Evolutionary conservation across 2,113 vertebrate genomes (phyloP), one percentile per base, ranked within the genome.

Genomic region (Neodontobutis hainanensis): DNA sequence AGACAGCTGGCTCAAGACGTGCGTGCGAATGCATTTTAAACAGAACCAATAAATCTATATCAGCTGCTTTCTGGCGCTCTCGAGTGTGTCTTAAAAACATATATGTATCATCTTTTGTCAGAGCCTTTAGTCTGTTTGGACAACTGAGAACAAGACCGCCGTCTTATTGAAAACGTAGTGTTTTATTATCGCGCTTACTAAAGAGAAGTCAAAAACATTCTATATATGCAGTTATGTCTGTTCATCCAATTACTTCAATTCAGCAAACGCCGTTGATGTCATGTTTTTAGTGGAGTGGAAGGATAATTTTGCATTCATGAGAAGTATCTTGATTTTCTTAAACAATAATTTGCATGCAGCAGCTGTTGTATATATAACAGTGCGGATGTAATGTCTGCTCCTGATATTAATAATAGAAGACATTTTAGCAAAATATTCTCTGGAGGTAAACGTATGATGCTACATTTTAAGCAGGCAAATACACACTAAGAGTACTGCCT

Each of bases 11-110:
- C 38, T 51, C 40, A 60, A 53, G 50, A 63, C 68, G 59, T 77
- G 83, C 58, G 47, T 85, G 82, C 64, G 49, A 73, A 83, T 64
- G 73, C 74, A 88, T 80, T 82, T 85, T 80, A 87, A 87, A 78
- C 77, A 70, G 43, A 77, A 36, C 61, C 34, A 32, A 81, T 80
- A 84, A 88, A 85, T 87, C 81, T 81, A 83, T 81, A 79, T 80
- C 63, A 77, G 49, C 69, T 83, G 73, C 82, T 80, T 59, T 76
- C 84, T 51, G 66, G 38, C 10, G 52, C 61, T 74, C 68, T 85
- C 65, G 63, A 79, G 76, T 82, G 74, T 85, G 76, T 77, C 78
- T 82, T 78, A 78, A 2, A 83, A 80, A 83, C 81, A 86, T 78
- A 69, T 75, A 77, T 77, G 53, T 70, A 75, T 76, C 32, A 80